Base-by-base conservation (phyloP, 2,113 vertebrate genomes). In the Rhinoderma darwinii region DNA sequence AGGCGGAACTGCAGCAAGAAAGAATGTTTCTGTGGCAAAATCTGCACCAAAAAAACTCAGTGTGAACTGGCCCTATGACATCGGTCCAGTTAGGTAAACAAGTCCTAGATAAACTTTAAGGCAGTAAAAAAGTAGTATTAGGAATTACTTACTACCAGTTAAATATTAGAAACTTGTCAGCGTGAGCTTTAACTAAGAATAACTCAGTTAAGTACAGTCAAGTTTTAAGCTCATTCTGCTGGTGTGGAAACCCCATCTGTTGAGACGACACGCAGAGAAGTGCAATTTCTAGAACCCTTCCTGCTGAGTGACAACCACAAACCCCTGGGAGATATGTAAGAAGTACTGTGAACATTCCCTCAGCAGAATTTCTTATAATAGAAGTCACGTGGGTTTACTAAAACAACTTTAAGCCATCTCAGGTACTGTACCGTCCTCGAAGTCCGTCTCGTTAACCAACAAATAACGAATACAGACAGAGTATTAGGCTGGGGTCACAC, bases 241-340 rank as follows among this genome's bases (percentile, higher is more conserved):
- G 66, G 32, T 70, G 66, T 20, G 1, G 17, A 39, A 37, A 9
- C 18, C 66, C 66, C 66, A 70, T 70, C 66, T 70, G 66, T 70
- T 22, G 32, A 37, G 17, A 22, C 32, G 14, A 70, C 66, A 70
- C 66, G 39, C 32, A 37, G 66, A 39, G 66, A 70, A 39, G 66
- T 70, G 35, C 66, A 70, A 70, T 37, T 37, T 70, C 66, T 70
- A 70, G 66, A 70, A 70, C 32, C 39, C 18, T 70, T 37, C 66
- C 66, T 35, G 66, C 66, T 70, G 66, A 70, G 66, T 70, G 66
- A 70, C 66, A 70, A 37, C 66, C 66, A 70, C 66, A 70, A 70
- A 70, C 66, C 66, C 66, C 66, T 20, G 66, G 66, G 66, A 70
- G 66, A 70, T 18, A 35, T 5, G 35, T 39, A 37, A 70, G 30